Evolutionary conservation across 2,113 vertebrate species (phyloP).

Genomic region (Origma solitaria): DNA sequence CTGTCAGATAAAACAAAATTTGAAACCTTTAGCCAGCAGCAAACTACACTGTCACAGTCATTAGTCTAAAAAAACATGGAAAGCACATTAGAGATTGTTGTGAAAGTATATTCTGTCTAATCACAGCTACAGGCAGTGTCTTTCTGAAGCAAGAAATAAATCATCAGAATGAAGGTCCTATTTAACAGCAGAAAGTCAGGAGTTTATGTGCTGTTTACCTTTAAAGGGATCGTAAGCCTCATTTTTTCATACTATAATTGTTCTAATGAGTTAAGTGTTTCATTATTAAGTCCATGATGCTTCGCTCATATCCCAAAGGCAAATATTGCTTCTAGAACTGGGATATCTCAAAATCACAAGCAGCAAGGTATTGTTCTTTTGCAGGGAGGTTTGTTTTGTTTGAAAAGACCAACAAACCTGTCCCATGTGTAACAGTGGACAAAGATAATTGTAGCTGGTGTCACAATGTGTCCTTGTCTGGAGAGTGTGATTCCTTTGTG

Average conservation of each 20-base stretch:
- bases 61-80: not conserved
- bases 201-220: not conserved
- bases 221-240: not conserved
- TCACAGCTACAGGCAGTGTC: not conserved
- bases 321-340: not conserved
- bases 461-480: not conserved
- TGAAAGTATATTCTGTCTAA: not conserved
- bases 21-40: constrained; percentile 11
- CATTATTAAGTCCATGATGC: not conserved
- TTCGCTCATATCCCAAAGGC: not conserved
- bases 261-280: not conserved
- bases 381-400: not conserved
- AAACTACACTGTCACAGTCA: not conserved
- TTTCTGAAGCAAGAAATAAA: not conserved
- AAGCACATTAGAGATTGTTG: not conserved
- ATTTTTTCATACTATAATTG: not conserved
- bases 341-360: not conserved
- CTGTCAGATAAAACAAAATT: not conserved
- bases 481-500: not conserved
- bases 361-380: not conserved
- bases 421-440: not conserved
- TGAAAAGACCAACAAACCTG: not conserved
- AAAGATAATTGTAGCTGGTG: not conserved
- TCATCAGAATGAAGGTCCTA: not conserved
- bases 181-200: not conserved